These are phyloP conservation scores for Hydroisotoma schaefferi DNA, from an alignment of 2,888 invertebrate species.

Conservation along the genomic window DNA sequence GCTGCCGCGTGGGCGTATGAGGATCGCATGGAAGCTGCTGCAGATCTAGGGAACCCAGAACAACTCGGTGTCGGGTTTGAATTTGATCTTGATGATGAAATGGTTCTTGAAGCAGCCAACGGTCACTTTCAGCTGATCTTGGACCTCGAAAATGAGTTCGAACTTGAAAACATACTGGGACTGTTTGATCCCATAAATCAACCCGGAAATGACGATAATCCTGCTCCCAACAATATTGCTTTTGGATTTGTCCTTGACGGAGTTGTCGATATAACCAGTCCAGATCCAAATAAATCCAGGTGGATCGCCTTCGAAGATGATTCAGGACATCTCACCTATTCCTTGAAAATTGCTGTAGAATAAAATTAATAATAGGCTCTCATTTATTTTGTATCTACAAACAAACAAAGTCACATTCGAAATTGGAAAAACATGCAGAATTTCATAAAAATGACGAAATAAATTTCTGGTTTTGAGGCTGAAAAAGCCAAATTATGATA, in stretches of 20 bases:
- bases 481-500: no score
- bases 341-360: slow-evolving; percentile 31
- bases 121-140: not conserved
- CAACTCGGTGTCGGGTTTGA: not conserved
- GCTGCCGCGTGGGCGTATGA: no score
- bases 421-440: no score
- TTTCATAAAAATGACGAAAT: no score
- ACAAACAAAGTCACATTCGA: no score
- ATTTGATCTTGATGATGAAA: not conserved
- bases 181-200: not conserved
- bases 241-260: slow-evolving; percentile 31
- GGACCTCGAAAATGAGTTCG: not conserved
- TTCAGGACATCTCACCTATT: slow-evolving; percentile 28
- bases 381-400: no score
- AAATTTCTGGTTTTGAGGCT: no score
- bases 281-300: slow-evolving; percentile 21
- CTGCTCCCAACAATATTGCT: not conserved
- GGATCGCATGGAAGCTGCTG: no score
- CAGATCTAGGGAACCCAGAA: no score
- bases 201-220: not conserved
- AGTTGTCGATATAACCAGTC: slow-evolving; percentile 29
- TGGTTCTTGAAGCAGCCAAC: not conserved
- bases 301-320: slow-evolving; percentile 32
- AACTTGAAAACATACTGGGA: not conserved
- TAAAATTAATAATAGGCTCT: not conserved